Evolutionary conservation across 2,888 invertebrate genomes (phyloP), one percentile per base, ranked within the genome.

Genomic region (Taenaris catops): DNA sequence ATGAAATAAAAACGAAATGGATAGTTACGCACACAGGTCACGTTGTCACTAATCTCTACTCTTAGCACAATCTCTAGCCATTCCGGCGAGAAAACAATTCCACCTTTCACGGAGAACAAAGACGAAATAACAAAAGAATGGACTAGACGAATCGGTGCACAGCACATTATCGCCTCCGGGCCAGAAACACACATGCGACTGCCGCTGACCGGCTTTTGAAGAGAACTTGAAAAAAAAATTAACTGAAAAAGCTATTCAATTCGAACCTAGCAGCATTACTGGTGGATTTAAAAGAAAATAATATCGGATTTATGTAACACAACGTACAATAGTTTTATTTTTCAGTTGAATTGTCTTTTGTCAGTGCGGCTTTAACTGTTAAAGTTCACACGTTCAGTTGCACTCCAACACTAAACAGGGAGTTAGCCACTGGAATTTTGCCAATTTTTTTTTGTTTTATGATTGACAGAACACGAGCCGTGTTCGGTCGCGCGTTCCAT

Each of bases 381-480:
- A 37, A 34, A 37, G 29, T 40, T 42, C 24, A 44, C 28, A 40
- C 38, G 26, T 33, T 18, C 19, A 25, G 32, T 32, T 34, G 31
- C 34, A 38, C 27, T 38, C 54, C 57, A 58, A 57, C 53, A 62
- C 69, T 76, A 74, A 74, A 74, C 59, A 72, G 62, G 55, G 67
- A 67, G 69, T 69, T 70, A 72, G 68, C 69, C 68, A 55, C 53
- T 69, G 64, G 73, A 67, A 72, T 75, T 78, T 69, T 54, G 63
- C 52, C 59, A 56, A 58, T 54, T 68, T 72, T 74, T 75, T 76
- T 71, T 75, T 84, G 25, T 38, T 42, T 81, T 83, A 83, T 86
- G 81, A 86, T 83, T 83, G 81, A 81, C 81, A 80, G 76, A 75
- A 79, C 83, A 81, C 80, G 74, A 61, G 69, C 65, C 51, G 74